phyloP scores from a whole-genome alignment of 2,113 vertebrate genomes.

The Mohoua ochrocephala region DNA sequence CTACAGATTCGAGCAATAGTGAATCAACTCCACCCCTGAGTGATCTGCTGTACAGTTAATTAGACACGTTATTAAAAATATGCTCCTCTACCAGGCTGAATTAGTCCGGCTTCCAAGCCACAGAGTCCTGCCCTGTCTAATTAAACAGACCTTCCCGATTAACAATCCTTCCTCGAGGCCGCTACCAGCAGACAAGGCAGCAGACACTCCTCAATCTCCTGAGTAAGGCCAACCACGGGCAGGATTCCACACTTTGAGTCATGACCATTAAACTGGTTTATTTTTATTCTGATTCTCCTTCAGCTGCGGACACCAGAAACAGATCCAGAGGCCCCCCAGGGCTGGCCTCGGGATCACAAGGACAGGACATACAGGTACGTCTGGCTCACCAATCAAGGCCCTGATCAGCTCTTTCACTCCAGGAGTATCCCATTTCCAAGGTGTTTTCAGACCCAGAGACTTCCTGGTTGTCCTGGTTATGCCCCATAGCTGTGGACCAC shows the following conservation, averaged over 20 bases:
- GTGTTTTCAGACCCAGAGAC: background rate
- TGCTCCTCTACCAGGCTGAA: background rate
- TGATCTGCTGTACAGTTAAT: slow-evolving; percentile 34
- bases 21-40: background rate
- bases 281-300: background rate
- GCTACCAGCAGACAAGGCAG: background rate
- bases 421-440: background rate
- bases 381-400: background rate
- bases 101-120: slow-evolving; percentile 7
- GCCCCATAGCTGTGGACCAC: rapidly evolving
- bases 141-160: background rate
- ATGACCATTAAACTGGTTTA: background rate
- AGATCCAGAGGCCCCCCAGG: background rate
- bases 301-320: rapidly evolving
- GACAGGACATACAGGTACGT: background rate
- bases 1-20: background rate
- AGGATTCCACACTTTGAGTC: background rate
- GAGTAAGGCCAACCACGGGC: background rate
- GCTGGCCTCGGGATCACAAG: background rate
- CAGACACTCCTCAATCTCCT: background rate
- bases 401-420: background rate
- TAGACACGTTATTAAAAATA: slow-evolving; percentile 35
- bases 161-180: background rate
- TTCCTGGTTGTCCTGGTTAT: background rate
- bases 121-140: slow-evolving; percentile 26